Base-by-base conservation (phyloP, 2,113 vertebrate genomes). In the Muscicapa adusta region DNA sequence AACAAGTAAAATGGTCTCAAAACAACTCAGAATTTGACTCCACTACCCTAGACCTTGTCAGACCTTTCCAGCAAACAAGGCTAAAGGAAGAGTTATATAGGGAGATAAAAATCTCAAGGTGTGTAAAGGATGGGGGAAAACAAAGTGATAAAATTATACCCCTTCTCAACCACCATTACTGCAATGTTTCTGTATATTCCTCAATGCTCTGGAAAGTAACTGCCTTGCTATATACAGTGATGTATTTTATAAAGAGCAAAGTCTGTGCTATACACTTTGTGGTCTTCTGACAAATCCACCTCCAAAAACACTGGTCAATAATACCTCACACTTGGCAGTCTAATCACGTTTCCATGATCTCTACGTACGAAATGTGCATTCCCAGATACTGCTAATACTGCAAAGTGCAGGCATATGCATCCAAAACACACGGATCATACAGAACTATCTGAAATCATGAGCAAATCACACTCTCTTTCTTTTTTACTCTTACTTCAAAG, bases 351-450 rank as follows among this genome's bases (percentile, higher is more conserved):
- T 76, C 63, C 40, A 36, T 29, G 45, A 51, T 29, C 24, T 0
- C 0, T n/a, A 78, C 7, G 9, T n/a, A 54, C 0, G 1, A 85
- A 75, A 76, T 17, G 24, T 24, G 33, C 12, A 12, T 36, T 56
- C 29, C 43, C 40, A 40, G 22, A 28, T 14, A 45, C 33, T 29
- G 31, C 20, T 29, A 72, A 63, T 23, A 60, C 33, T 58, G 45
- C 12, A 60, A 75, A 76, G 10, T 48, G 16, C 19, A 75, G 23
- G 33, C 0, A 0, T 42, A 36, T 5, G 18, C 12, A 17, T 29
- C 12, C 14, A 60, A 61, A 50, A 73, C 20, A 19, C 9, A 58
- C 0, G 3, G 50, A 45, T 56, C 36, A 40, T n/a, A 43, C 14
- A n/a, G 43, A 85, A 31, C 31, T 60, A 16, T 18, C 26, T 48